Evolutionary conservation across 2,797 vertebrate species (phyloP), one percentile per base, ranked within the genome.

Genomic region (Micrastur ruficollis): DNA sequence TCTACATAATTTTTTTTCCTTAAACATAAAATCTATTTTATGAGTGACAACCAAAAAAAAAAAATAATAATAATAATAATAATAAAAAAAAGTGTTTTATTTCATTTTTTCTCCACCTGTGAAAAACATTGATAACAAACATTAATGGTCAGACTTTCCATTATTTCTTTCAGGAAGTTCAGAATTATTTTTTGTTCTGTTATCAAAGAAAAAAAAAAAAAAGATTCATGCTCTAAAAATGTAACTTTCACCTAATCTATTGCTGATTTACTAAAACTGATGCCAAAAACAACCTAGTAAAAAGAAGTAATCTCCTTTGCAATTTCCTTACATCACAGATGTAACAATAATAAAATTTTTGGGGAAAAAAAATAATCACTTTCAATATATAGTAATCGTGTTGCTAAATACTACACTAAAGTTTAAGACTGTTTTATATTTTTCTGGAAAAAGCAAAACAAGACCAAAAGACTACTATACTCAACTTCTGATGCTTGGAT

Each of bases 1-100:
- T 23, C 11, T 21, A 46, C 0, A 0, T 22, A 50, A 21, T 26
- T 26, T 38, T 42, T 14, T 17, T 15, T 5, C 22, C 5, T 44
- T 29, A 27, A 65, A n/a, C 19, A 7, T 8, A 32, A 76, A 42
- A 18, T 5, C 10, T 55, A 12, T 55, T 86, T 89, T 47, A 58
- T 42, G 14, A 68, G 10, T n/a, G 18, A 53, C 6, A 72, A 17
- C 2, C 2, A 36, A 10, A 32, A 38, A 70, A 62, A 4, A 55
- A 23, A 22, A 38, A 38, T n/a, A n/a, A n/a, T n/a, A n/a, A n/a
- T n/a, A n/a, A n/a, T n/a, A n/a, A n/a, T n/a, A n/a, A n/a, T n/a
- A n/a, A n/a, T n/a, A 16, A 44, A 59, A 55, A 27, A 40, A 61
- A 22, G 0, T 20, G 0, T 4, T 13, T 21, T 61, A 50, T n/a